Evolutionary conservation across 2,888 invertebrate genomes (phyloP).

Genomic region (Trachelus stipa): DNA sequence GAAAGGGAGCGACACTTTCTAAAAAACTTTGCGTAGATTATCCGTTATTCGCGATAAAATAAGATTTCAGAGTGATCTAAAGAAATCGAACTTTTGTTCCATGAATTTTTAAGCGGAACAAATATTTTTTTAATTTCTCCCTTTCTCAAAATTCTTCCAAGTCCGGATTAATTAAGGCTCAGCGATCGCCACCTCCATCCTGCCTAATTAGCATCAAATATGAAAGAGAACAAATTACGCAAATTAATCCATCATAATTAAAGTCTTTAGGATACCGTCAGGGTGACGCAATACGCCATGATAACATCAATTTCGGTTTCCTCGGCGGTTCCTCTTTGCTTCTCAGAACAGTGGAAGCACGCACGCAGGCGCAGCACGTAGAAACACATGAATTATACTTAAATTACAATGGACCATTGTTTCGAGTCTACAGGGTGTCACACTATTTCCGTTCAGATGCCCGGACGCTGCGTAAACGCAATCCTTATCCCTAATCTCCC

Average conservation of each 20-base stretch:
- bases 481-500: not conserved
- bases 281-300: not conserved
- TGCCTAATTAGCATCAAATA: not conserved
- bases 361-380: too few relatives aligned
- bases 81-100: not conserved
- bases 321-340: not conserved
- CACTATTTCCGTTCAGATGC: not conserved
- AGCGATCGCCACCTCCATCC: not conserved
- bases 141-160: not conserved
- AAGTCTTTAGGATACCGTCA: not conserved
- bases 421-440: not conserved
- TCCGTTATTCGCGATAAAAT: not conserved
- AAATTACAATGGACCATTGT: not conserved
- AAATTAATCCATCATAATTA: not conserved
- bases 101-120: not conserved
- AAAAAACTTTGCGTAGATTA: not conserved
- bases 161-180: not conserved
- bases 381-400: not conserved
- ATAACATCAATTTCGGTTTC: not conserved
- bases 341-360: not conserved
- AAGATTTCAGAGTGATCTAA: too few relatives aligned
- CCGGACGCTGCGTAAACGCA: not conserved
- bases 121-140: not conserved
- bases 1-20: not conserved
- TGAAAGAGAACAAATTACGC: not conserved